These are phyloP conservation scores for Vanessa cardui DNA, from an alignment of 2,888 invertebrate genomes.

Conservation along the genomic window DNA sequence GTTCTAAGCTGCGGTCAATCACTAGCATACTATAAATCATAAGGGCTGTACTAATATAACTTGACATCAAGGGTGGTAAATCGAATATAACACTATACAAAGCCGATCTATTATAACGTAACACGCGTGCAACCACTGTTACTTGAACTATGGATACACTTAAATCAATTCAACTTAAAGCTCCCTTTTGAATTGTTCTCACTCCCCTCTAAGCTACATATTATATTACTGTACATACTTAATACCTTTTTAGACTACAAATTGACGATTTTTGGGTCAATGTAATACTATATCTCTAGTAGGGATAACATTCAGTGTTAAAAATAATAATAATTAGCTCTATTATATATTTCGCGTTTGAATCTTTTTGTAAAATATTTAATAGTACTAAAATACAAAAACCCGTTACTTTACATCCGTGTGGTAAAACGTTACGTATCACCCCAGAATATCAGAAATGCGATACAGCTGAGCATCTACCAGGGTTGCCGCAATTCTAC, in stretches of 20 bases:
- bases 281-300: too few species aligned
- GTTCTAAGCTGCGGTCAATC: conserved; percentile 1
- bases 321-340: too few species aligned
- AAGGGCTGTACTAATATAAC: conserved; percentile 1
- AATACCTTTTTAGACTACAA: conserved; percentile 4
- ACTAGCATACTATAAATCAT: conserved; percentile 8
- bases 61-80: conserved; percentile 7
- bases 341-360: too few species aligned
- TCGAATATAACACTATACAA: conserved; percentile 2
- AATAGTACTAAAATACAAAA: too few species aligned
- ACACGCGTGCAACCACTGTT: not conserved
- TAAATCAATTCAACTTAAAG: not conserved
- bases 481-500: too few species aligned
- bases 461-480: too few species aligned
- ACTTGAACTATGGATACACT: not conserved
- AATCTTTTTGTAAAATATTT: too few species aligned
- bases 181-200: not conserved
- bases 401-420: too few species aligned
- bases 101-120: not conserved
- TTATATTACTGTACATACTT: not conserved
- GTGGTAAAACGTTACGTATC: too few species aligned
- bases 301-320: too few species aligned
- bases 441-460: too few species aligned
- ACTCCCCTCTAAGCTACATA: not conserved
- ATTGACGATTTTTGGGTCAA: not conserved